Base-by-base conservation (phyloP, 2,113 vertebrate species). In the Scolopax mira region DNA sequence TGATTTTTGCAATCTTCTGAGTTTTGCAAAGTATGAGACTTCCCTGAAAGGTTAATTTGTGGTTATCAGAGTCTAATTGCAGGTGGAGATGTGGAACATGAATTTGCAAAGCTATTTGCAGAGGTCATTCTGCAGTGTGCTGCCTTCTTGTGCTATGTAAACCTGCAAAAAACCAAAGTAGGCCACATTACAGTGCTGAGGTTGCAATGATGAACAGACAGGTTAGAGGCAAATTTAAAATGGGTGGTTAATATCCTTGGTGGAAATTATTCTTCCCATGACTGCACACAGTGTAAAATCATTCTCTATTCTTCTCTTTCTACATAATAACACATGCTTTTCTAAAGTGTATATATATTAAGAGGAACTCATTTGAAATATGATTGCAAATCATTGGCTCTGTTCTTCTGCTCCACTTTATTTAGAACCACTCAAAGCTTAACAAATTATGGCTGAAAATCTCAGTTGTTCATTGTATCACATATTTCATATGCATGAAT, bases 291-390 rank as follows among this genome's bases (percentile, higher is more conserved):
- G 27, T 22, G 60, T 74, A 78, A 95, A 87, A 69, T 83, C n/a
- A 55, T 33, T 77, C n/a, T 82, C 51, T 12, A 22, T 79, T 77
- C 25, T 49, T 73, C 41, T 85, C 13, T 85, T 82, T 91, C 58
- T 78, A 19, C 7, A 2, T 79, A 82, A 46, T 61, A 80, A 31
- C 6, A 28, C 3, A 4, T 18, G 27, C 6, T 80, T 39, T 84
- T 62, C n/a, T 18, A 10, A 88, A 88, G 4, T 62, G 6, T 27
- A 11, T 55, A 11, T 35, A 19, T 62, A 42, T 27, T 58, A 55
- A 80, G 48, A 85, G 35, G 83, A 93, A 88, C 18, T 85, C 10
- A 66, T 70, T 42, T 93, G 67, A 96, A 90, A 93, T 70, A 78
- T 13, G 13, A 35, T 13, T 80, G 46, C 55, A 85, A 91, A 85